Evolutionary conservation across 2,113 vertebrate species (phyloP).

Genomic region (Natator depressus): DNA sequence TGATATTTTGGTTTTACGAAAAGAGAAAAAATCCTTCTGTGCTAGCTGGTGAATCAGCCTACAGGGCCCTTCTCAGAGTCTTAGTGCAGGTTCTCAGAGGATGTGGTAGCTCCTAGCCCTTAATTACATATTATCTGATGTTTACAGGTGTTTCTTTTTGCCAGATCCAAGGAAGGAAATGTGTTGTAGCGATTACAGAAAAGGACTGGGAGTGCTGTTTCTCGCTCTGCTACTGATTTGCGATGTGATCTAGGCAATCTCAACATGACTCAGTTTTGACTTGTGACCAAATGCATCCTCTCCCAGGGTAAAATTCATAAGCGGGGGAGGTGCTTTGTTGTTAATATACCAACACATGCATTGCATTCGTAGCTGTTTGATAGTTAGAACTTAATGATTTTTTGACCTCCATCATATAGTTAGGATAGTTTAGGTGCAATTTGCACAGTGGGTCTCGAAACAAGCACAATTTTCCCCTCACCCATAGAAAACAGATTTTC

Average conservation of each 20-base stretch:
- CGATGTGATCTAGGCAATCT: background rate
- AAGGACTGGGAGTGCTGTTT: background rate
- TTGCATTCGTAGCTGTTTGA: background rate
- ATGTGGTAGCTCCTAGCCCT: background rate
- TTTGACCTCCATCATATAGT: background rate
- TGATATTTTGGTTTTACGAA: slow-evolving; percentile 27
- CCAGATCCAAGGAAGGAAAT: background rate
- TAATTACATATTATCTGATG: background rate
- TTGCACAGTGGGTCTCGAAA: background rate
- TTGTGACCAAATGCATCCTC: background rate
- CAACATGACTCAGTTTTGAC: background rate
- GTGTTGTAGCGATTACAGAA: slow-evolving; percentile 25
- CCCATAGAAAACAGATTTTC: slow-evolving; percentile 18
- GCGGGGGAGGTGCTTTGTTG: background rate
- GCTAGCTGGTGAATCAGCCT: slow-evolving; percentile 28
- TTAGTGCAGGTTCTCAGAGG: background rate
- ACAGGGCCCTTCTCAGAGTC: background rate
- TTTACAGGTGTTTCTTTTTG: background rate
- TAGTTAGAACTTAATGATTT: no score
- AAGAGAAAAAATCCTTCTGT: background rate
- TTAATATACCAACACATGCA: background rate
- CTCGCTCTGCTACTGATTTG: background rate
- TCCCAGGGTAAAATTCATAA: background rate
- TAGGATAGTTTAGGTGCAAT: background rate
- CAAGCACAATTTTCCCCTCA: background rate